Evolutionary conservation across 2,888 invertebrate species (phyloP).

Genomic region (Camponotus fellah): DNA sequence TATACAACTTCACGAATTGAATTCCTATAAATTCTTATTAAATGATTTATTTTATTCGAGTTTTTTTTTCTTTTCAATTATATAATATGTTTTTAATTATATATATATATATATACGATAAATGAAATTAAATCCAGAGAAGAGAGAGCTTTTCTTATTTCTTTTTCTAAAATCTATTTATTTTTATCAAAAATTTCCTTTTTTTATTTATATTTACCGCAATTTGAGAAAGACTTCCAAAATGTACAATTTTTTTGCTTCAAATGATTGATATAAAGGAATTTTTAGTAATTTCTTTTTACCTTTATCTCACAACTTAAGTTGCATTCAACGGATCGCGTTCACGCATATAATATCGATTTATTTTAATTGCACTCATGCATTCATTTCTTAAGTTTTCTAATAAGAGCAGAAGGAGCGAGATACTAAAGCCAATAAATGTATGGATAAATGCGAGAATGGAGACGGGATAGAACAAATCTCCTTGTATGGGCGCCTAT

Average conservation of each 20-base stretch:
- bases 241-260: too few species aligned
- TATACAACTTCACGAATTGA: neutral
- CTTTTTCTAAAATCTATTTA: neutral
- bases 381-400: neutral
- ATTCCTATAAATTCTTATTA: neutral
- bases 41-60: neutral
- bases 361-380: neutral
- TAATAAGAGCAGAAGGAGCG: neutral
- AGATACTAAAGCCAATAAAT: neutral
- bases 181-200: neutral
- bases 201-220: neutral
- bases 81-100: too few species aligned
- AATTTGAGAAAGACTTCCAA: neutral
- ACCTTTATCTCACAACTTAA: neutral
- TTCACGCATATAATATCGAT: neutral
- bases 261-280: too few species aligned
- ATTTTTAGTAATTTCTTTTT: too few species aligned
- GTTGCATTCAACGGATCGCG: neutral
- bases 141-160: neutral
- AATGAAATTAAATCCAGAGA: neutral
- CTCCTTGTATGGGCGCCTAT: constrained; percentile 38
- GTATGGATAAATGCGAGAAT: constrained; percentile 30
- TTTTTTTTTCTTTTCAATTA: neutral
- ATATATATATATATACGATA: too few species aligned
- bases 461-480: constrained; percentile 21